Evolutionary conservation across 92 coral and sea anemone species (phyloP).

Genomic region (Epizoanthus fatuus): DNA sequence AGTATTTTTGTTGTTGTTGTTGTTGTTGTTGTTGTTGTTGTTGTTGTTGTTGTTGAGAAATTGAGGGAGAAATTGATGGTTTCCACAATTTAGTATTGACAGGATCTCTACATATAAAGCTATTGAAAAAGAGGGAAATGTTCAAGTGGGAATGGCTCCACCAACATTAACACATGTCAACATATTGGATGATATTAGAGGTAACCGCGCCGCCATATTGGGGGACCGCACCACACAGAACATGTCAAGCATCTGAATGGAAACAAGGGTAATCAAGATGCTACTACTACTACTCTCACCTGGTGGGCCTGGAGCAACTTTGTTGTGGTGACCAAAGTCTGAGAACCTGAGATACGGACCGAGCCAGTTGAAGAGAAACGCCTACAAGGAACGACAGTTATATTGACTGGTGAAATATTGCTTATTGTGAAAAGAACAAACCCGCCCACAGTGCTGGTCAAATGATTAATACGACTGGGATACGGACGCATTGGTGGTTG

Average conservation of each 20-base stretch:
- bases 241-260: background rate
- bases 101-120: too few relatives aligned
- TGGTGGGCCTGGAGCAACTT: background rate
- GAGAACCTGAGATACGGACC: conserved; percentile 25
- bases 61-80: too few relatives aligned
- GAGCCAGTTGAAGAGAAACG: conserved; percentile 42
- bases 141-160: too few relatives aligned
- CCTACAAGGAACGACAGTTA: conserved; percentile 17
- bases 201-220: too few relatives aligned
- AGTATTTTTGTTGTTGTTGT: too few relatives aligned
- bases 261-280: background rate
- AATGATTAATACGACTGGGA: background rate
- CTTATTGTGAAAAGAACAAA: background rate
- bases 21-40: too few relatives aligned
- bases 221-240: background rate
- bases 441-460: background rate
- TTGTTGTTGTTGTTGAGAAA: too few relatives aligned
- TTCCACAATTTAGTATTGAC: too few relatives aligned
- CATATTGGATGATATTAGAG: too few relatives aligned
- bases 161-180: too few relatives aligned
- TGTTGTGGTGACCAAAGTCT: background rate
- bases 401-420: background rate
- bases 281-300: background rate
- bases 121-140: too few relatives aligned
- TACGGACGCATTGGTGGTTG: too few relatives aligned